These are phyloP conservation scores for Xanthorhoe designata DNA, from an alignment of 2,888 invertebrate genomes.

Conservation along the genomic window DNA sequence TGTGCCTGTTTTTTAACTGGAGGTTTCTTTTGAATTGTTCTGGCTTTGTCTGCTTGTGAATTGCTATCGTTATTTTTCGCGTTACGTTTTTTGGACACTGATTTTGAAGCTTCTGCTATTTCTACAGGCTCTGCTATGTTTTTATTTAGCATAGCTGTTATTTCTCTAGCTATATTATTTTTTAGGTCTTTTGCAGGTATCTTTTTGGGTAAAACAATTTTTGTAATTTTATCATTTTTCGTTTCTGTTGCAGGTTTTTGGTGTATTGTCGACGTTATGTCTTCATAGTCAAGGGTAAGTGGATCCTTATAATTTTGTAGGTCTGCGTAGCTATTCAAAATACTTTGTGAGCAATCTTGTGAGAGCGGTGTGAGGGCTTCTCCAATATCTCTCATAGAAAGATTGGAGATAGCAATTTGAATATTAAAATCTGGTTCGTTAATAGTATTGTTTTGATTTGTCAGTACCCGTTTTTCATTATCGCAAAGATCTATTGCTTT, in stretches of 20 bases:
- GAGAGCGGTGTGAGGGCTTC: constrained; percentile 1
- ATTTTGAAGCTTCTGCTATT: constrained; percentile 4
- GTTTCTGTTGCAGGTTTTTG: constrained; percentile 17
- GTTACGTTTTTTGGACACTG: constrained; percentile 4
- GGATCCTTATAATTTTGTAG: constrained; percentile 5
- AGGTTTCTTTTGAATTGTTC: neutral
- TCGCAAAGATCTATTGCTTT: constrained; percentile 44
- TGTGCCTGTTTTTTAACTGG: constrained; percentile 6
- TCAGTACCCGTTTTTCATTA: constrained; percentile 20
- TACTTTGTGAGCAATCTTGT: constrained; percentile 54
- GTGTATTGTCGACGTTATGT: neutral
- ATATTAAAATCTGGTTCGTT: constrained; percentile 19
- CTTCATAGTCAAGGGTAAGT: constrained; percentile 14
- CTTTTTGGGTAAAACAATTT: constrained; percentile 18
- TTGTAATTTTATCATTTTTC: constrained; percentile 3
- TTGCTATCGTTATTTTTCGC: constrained; percentile 6
- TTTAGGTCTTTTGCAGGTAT: neutral
- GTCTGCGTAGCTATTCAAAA: constrained; percentile 38
- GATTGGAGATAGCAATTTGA: constrained; percentile 48
- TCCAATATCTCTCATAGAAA: constrained; percentile 42
- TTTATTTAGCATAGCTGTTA: constrained; percentile 2
- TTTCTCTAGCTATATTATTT: neutral
- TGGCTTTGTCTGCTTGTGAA: neutral
- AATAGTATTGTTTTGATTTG: constrained; percentile 1
- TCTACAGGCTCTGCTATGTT: neutral